Base-by-base conservation (phyloP, 2,797 vertebrate species). In the Geotrypetes seraphini region DNA sequence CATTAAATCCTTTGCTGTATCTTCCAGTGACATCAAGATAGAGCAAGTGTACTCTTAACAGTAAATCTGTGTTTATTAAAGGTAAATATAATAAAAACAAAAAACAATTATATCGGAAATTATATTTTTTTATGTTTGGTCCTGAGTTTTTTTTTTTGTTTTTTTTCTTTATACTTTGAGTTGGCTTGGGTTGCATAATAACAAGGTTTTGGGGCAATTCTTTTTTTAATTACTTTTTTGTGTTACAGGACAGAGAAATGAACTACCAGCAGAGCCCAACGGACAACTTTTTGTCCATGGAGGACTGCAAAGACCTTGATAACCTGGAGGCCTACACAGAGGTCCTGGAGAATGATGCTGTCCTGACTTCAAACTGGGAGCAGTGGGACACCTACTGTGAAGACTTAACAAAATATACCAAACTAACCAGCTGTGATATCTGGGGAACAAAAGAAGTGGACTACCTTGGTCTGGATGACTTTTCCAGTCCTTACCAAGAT, bases 361-460 rank as follows among this genome's bases (percentile, higher is more conserved):
- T 88, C 50, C 70, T 78, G 58, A 86, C 78, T 57, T 89, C 91
- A 25, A 94, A 89, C 34, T 99, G 96, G 63, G 96, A 99, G 68
- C 93, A 97, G 75, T 99, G 96, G 96, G 96, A 99, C 62, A 88
- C 89, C 4, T 97, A 94, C 80, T 99, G 92, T 90, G 96, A 99
- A 77, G 96, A 98, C 75, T 73, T 99, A 64, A 99, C 96, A 28
- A 96, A 93, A 74, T 99, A 98, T 66, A 96, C 93, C 57, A 90
- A 89, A 54, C 79, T 98, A 66, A 85, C 92, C 68, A 99, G 87
- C 81, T 98, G 88, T 78, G 95, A 97, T 66, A 97, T 99, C 77
- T 99, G 95, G 96, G 95, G 96, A 63, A 97, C 92, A 63, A 99
- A 97, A 79, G 96, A 99, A 76, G 95, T 95, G 62, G 96, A 98